Evolutionary conservation across 2,888 invertebrate genomes (phyloP).

Genomic region (Invenusta paracnida): DNA sequence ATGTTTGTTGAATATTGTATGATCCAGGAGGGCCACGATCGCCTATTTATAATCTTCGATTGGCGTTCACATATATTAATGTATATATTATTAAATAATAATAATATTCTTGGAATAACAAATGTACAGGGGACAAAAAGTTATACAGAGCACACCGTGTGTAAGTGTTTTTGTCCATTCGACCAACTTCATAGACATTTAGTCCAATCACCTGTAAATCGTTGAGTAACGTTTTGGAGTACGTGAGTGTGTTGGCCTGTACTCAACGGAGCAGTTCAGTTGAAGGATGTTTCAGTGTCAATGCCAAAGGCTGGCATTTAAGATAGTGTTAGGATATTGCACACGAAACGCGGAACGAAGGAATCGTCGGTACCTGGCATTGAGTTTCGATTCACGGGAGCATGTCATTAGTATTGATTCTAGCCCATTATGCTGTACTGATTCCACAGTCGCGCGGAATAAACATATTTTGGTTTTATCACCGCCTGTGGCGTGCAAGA

Average conservation of each 20-base stretch:
- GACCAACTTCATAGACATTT: neutral
- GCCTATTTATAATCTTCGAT: no score
- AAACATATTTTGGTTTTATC: neutral
- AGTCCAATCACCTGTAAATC: neutral
- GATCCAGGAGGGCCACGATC: no score
- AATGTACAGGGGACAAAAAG: neutral
- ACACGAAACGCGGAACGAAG: neutral
- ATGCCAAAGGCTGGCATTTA: neutral
- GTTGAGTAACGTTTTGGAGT: neutral
- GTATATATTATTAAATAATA: neutral
- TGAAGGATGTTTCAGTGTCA: neutral
- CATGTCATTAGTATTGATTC: neutral
- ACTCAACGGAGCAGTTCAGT: neutral
- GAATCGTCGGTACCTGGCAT: neutral
- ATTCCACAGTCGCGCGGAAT: neutral
- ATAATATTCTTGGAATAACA: neutral
- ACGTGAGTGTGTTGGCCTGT: neutral
- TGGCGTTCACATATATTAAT: no score
- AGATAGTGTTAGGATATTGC: neutral
- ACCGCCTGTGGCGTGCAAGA: no score
- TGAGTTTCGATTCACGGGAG: neutral
- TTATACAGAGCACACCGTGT: neutral
- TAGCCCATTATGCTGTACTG: neutral
- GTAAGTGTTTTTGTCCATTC: neutral
- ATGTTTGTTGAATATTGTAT: no score